Conservation (phyloP, 1,140 invertebrate species). For the Drosophila paulistorum region DNA sequence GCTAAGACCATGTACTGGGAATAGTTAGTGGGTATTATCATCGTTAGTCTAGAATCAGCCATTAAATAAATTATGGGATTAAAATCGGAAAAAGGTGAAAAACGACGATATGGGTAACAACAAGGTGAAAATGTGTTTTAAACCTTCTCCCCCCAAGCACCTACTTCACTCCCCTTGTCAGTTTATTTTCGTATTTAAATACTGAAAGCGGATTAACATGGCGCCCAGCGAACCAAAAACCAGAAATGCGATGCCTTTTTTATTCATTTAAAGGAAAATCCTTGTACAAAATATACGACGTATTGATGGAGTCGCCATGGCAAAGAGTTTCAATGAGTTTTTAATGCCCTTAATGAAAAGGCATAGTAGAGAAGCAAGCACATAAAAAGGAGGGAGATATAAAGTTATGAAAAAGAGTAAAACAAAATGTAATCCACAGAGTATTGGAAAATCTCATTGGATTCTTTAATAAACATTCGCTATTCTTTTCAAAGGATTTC, state of each 20-base stretch:
- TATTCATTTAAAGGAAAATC: slow-evolving; percentile 35
- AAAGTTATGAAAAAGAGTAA: slow-evolving; percentile 2
- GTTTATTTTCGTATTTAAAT: slow-evolving; percentile 80
- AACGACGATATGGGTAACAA: not conserved
- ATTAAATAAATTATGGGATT: slow-evolving; percentile 60
- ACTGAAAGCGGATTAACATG: slow-evolving; percentile 76
- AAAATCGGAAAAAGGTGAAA: slow-evolving; percentile 27
- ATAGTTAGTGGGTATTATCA: not conserved
- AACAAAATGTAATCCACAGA: not conserved
- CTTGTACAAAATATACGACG: slow-evolving; percentile 58
- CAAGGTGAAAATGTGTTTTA: not conserved
- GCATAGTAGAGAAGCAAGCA: not conserved
- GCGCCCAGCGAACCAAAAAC: slow-evolving; percentile 25
- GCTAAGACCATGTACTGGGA: slow-evolving; percentile 1
- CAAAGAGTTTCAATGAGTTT: slow-evolving; percentile 43
- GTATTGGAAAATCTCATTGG: not conserved
- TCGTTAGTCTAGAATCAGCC: slow-evolving; percentile 36
- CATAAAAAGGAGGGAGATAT: not conserved
- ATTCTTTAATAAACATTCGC: too few relatives aligned
- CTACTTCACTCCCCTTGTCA: slow-evolving; percentile 37
- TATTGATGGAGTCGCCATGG: slow-evolving; percentile 74
- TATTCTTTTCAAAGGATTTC: too few relatives aligned
- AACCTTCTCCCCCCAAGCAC: not conserved
- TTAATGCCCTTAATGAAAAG: slow-evolving; percentile 69
- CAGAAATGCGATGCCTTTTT: slow-evolving; percentile 26